Conservation (phyloP, 35 echinoderm and acorn worm species). For the Apostichopus parvimensis region DNA sequence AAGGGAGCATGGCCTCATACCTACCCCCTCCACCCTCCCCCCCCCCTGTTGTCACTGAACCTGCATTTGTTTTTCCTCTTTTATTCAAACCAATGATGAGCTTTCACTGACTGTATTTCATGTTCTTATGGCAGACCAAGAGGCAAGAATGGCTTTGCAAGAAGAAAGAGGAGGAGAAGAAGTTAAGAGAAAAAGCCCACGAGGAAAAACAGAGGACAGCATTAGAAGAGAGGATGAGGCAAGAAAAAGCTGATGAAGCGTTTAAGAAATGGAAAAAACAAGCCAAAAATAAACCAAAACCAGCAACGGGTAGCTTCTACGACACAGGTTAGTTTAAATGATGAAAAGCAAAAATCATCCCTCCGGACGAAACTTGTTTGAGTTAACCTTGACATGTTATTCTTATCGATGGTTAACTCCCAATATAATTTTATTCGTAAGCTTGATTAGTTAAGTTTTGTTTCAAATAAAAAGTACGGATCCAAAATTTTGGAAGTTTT, state of each 20-base stretch:
- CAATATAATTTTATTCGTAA: not conserved
- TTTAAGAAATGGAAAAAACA: slow-evolving; percentile 49
- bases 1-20: too few species aligned
- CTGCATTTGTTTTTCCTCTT: too few species aligned
- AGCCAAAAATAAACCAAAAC: slow-evolving; percentile 29
- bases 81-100: too few species aligned
- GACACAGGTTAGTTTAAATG: not conserved
- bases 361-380: not conserved
- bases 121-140: not conserved
- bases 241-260: slow-evolving; percentile 18
- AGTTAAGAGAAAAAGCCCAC: not conserved
- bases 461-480: not conserved
- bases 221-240: not conserved
- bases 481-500: not conserved
- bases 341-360: not conserved
- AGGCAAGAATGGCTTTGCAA: slow-evolving; percentile 22
- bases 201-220: slow-evolving; percentile 22
- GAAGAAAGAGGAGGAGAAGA: slow-evolving; percentile 29
- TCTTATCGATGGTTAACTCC: not conserved
- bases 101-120: too few species aligned
- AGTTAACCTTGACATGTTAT: not conserved
- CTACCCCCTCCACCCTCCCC: too few species aligned
- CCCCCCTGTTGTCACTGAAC: too few species aligned
- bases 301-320: not conserved
- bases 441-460: not conserved